Conservation (phyloP, 2,113 vertebrate genomes). For the Pterocles burchelli region DNA sequence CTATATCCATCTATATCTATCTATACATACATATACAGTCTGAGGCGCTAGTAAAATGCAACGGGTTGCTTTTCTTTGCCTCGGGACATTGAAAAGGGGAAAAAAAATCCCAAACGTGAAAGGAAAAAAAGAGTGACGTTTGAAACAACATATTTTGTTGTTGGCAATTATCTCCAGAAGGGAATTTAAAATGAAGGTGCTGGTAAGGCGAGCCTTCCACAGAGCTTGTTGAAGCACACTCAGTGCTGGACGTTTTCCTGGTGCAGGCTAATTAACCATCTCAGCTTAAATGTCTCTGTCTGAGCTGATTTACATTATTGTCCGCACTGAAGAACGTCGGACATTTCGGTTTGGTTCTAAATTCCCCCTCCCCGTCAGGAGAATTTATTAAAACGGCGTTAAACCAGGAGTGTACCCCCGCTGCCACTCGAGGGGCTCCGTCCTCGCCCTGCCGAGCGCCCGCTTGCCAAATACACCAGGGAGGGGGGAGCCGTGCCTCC, state of each 20-base stretch:
- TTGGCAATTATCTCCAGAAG: not conserved
- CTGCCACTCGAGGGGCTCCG: not conserved
- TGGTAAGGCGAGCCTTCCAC: not conserved
- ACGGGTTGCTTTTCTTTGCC: not conserved
- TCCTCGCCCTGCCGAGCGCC: not conserved
- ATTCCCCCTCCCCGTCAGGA: not conserved
- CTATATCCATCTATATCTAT: not conserved
- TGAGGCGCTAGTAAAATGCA: not conserved
- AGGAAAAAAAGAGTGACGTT: not conserved
- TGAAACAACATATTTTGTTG: constrained; percentile 14
- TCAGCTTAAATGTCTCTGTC: not conserved
- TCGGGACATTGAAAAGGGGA: not conserved
- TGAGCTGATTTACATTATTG: constrained; percentile 14
- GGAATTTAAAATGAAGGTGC: not conserved
- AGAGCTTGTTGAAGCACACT: not conserved
- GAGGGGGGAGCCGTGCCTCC: not conserved
- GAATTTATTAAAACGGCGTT: not conserved
- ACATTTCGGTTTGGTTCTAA: not conserved
- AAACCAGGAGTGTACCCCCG: not conserved
- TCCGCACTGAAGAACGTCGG: not conserved
- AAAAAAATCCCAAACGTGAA: not conserved
- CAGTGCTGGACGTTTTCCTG: not conserved
- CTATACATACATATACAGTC: not conserved
- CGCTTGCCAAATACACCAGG: not conserved
- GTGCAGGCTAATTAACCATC: not conserved